Percentiles rank a stretch among this genome's conserved stretches.
Conservation (phyloP, 2,888 invertebrate genomes). For the Serrognathus titanus region DNA sequence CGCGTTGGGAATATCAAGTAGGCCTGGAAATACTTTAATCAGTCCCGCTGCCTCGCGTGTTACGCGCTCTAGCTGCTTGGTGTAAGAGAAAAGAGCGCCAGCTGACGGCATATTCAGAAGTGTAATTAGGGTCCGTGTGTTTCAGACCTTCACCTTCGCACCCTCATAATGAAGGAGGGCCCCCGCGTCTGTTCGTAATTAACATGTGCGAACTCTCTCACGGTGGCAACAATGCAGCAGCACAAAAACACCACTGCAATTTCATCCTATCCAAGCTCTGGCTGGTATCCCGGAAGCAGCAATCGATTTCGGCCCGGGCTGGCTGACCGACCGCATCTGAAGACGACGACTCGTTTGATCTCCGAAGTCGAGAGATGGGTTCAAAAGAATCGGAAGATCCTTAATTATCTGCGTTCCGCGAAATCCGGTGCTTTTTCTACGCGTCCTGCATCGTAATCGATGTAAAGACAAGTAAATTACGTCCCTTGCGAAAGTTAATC, state of each 20-base stretch:
- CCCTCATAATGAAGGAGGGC: background rate
- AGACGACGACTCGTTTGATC: background rate
- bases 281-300: background rate
- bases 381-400: background rate
- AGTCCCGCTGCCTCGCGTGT: background rate
- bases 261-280: background rate
- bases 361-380: background rate
- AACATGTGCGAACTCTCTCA: background rate
- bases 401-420: background rate
- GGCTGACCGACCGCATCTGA: background rate
- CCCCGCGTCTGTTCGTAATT: background rate
- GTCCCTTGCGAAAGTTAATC: constrained; percentile 5
- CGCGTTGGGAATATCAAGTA: constrained; percentile 7
- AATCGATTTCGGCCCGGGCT: background rate
- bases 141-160: constrained; percentile 2
- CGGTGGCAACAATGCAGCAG: background rate
- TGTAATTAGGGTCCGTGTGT: background rate
- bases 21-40: background rate
- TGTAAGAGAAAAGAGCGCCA: background rate
- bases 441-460: constrained; percentile 3
- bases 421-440: background rate
- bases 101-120: background rate
- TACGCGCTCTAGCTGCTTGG: background rate
- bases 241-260: too few relatives aligned
- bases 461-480: constrained; percentile 7